phyloP scores from a whole-genome alignment of 2,888 invertebrate species.

The Scaptomyza flava region DNA sequence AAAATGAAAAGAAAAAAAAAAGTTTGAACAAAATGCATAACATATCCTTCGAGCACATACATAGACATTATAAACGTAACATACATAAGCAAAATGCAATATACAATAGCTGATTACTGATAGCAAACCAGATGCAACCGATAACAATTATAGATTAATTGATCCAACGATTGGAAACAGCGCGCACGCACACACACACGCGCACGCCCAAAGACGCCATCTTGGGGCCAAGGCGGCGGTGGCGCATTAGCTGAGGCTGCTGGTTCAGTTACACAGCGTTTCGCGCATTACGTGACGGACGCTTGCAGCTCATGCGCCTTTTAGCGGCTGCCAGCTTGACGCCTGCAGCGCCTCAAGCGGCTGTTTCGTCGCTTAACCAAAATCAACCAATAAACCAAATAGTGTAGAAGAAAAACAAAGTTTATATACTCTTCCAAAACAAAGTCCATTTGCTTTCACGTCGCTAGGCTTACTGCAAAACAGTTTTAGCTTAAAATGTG shows the following conservation, averaged over 20 bases:
- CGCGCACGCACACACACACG: conserved; percentile 5
- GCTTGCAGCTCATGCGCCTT: conserved; percentile 21
- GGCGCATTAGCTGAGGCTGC: conserved; percentile 60
- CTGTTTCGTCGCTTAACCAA: conserved; percentile 35
- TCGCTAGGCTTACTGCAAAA: not conserved
- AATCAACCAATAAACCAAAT: conserved; percentile 30
- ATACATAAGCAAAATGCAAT: conserved; percentile 34
- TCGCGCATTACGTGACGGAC: conserved; percentile 25
- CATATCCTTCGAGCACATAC: conserved; percentile 56
- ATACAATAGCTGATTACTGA: conserved; percentile 32
- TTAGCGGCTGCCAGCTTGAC: not conserved
- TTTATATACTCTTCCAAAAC: conserved; percentile 7
- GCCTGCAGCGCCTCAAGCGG: conserved; percentile 7
- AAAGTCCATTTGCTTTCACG: not conserved
- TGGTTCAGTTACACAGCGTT: conserved; percentile 64
- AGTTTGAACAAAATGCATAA: conserved; percentile 46
- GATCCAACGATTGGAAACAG: conserved; percentile 15
- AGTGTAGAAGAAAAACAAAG: conserved; percentile 9
- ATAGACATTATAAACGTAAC: conserved; percentile 23
- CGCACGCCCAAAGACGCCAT: conserved; percentile 31
- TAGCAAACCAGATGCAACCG: too few relatives aligned
- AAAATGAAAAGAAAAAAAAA: conserved; percentile 29
- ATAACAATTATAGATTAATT: conserved; percentile 28
- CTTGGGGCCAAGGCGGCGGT: conserved; percentile 21
- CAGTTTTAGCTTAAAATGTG: not conserved